Base-by-base conservation (phyloP, 2,888 invertebrate species). In the Acrobasis suavella region DNA sequence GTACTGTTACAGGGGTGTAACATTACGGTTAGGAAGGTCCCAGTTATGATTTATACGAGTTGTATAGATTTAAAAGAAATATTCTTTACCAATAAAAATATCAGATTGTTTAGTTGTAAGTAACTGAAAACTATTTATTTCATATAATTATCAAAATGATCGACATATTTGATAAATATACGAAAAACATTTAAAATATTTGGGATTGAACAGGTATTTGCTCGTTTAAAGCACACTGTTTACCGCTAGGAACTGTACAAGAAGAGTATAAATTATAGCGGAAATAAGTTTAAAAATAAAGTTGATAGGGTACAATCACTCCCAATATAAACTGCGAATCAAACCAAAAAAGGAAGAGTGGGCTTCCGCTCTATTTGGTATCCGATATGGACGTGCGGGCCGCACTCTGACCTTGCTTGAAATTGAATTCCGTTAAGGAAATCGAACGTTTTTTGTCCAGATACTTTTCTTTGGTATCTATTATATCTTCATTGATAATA, bases 311-410 rank as follows among this genome's bases (percentile, higher is more conserved):
- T 32, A 46, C 14, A 46, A n/a, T 46, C 14, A 6, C 46, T 14
- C 46, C 6, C 46, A 14, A 46, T 6, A 12, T 2, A n/a, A 46
- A n/a, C 0, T 14, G 42, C 42, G 12, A 39, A 12, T 0, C 42
- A 9, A 56, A 42, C 52, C 72, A 68, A 65, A 68, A 5, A 58
- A 61, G 59, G 58, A 65, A 56, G 64, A 66, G 16, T 65, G 58
- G 42, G 55, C 61, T 62, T 50, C 60, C 64, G 71, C 66, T 71
- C 72, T 65, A 66, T 71, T 72, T 73, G 65, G 60, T 70, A 64
- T 67, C 65, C 38, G 50, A 60, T 37, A 37, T 32, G 9, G 16
- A 59, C 50, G 38, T 60, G 50, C 38, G n/a, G 37, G 50, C 38
- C 50, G 50, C 50, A 60, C 16, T 12, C 9, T 50, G 58, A 50